phyloP scores from a whole-genome alignment of 2,888 invertebrate genomes.

The Prenolepis imparis region DNA sequence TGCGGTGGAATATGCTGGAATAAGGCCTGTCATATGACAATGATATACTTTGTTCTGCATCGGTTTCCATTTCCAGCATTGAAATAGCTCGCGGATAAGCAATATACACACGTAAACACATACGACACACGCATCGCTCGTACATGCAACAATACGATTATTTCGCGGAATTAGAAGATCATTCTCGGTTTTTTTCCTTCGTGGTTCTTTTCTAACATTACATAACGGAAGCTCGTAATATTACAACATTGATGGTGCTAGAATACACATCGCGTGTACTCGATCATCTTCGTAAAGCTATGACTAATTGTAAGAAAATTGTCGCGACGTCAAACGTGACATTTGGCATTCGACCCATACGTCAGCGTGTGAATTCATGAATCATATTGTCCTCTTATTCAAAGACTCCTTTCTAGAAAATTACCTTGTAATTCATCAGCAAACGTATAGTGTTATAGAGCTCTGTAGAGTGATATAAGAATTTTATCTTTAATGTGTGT shows the following conservation, averaged over 20 bases:
- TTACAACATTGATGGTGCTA: conserved; percentile 45
- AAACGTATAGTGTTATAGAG: background rate
- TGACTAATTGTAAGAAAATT: conserved; percentile 8
- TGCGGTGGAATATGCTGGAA: background rate
- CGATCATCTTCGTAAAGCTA: background rate
- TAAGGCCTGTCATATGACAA: background rate
- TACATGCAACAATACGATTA: conserved; percentile 10
- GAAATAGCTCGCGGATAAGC: conserved; percentile 22
- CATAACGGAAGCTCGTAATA: conserved; percentile 39
- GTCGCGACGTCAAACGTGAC: background rate
- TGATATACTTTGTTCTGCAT: conserved; percentile 24
- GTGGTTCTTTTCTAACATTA: conserved; percentile 50
- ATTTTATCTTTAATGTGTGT: background rate
- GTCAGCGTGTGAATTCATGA: conserved; percentile 34
- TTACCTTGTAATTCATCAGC: conserved; percentile 1
- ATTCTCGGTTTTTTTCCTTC: conserved; percentile 30
- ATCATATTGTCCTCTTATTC: conserved; percentile 4
- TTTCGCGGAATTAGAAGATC: conserved; percentile 34
- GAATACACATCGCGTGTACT: conserved; percentile 3
- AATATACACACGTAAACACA: background rate
- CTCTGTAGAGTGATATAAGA: background rate
- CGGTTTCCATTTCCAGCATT: conserved; percentile 26
- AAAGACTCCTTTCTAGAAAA: background rate
- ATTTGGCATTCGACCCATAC: conserved; percentile 24
- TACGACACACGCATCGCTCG: background rate